Percentiles rank a stretch among this genome's conserved stretches.
phyloP scores from a whole-genome alignment of 2,113 vertebrate species.

The Danionella cerebrum region DNA sequence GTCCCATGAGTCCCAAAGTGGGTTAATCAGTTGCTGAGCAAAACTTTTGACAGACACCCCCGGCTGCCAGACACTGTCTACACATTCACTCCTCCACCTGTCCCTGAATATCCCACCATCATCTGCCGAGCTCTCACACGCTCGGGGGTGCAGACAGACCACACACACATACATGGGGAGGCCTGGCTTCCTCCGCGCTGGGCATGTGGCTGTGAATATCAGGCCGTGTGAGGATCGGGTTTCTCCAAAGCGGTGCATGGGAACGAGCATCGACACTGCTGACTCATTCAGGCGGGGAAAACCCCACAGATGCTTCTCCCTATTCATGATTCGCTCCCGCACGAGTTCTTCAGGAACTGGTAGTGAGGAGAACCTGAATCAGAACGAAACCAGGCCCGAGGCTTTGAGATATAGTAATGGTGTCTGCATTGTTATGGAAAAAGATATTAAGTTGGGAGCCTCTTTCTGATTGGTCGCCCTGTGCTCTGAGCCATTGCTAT shows the following conservation, averaged over 20 bases:
- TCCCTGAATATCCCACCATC: slow-evolving; percentile 49
- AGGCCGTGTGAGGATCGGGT: slow-evolving; percentile 45
- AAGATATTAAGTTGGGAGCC: too few species aligned
- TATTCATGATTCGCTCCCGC: too few species aligned
- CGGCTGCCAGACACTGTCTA: slow-evolving; percentile 59
- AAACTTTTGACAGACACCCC: slow-evolving; percentile 54
- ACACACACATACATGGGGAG: slow-evolving; percentile 15
- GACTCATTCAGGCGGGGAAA: slow-evolving; percentile 54
- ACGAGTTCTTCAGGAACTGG: too few species aligned
- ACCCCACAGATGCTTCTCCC: slow-evolving; percentile 33
- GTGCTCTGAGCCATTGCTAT: background rate
- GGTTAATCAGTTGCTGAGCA: slow-evolving; percentile 1
- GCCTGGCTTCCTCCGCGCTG: slow-evolving; percentile 49
- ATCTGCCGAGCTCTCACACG: slow-evolving; percentile 40
- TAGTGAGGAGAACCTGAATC: too few species aligned
- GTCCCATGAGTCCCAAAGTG: too few species aligned
- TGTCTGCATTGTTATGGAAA: background rate
- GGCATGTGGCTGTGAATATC: slow-evolving; percentile 53
- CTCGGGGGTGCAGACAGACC: slow-evolving; percentile 37
- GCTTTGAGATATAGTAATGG: background rate
- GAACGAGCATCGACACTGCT: slow-evolving; percentile 54
- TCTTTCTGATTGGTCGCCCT: background rate
- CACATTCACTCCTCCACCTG: slow-evolving; percentile 56
- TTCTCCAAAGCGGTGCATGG: slow-evolving; percentile 52
- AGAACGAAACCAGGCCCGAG: too few species aligned